These are phyloP conservation scores for Xanthia togata DNA, from an alignment of 2,888 invertebrate species.

Conservation along the genomic window DNA sequence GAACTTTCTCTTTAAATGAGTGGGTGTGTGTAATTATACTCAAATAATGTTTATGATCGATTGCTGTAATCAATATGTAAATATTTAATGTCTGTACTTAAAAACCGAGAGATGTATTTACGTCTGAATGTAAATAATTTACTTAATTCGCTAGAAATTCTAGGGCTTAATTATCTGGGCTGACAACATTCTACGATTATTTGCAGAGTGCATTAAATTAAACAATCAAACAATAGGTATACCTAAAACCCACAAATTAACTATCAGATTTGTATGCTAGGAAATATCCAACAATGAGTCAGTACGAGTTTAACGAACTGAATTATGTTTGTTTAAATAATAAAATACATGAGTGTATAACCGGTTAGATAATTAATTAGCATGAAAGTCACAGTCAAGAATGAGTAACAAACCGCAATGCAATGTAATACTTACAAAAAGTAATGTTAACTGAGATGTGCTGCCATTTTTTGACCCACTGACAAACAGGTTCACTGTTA, in stretches of 20 bases:
- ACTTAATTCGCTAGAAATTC: background rate
- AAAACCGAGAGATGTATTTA: background rate
- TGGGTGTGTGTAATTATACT: conserved; percentile 64
- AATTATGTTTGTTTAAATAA: conserved; percentile 29
- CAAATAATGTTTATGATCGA: conserved; percentile 60
- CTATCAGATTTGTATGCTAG: background rate
- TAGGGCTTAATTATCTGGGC: background rate
- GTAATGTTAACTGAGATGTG: conserved; percentile 31
- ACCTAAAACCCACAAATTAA: background rate
- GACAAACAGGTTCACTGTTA: conserved; percentile 40
- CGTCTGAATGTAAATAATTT: background rate
- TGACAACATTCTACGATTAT: background rate
- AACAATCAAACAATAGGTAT: background rate
- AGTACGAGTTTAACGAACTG: conserved; percentile 28
- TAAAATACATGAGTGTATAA: conserved; percentile 20
- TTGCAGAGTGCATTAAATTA: background rate
- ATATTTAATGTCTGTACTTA: conserved; percentile 42
- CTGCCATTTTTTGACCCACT: conserved; percentile 51
- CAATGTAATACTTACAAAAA: conserved; percentile 38
- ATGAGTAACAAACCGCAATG: conserved; percentile 48
- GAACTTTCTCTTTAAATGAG: conserved; percentile 76
- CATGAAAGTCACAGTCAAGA: conserved; percentile 37
- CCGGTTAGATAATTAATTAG: conserved; percentile 50
- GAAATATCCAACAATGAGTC: conserved; percentile 19
- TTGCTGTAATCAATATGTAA: conserved; percentile 61